These are phyloP conservation scores for Drosophila ustulata DNA, from an alignment of 2,888 invertebrate species.

Conservation along the genomic window DNA sequence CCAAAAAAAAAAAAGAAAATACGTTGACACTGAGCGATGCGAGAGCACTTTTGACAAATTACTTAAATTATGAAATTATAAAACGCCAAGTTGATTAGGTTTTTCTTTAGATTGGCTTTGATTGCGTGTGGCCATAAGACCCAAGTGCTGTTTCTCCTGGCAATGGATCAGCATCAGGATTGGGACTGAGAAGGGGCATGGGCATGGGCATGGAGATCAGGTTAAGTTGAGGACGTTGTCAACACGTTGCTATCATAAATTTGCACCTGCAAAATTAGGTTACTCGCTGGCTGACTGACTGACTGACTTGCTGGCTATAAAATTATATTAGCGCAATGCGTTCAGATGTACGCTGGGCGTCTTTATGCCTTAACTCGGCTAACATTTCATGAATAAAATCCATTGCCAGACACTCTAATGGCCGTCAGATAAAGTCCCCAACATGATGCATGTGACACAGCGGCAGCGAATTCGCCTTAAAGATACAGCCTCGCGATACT, in stretches of 20 bases:
- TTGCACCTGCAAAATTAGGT: conserved; percentile 64
- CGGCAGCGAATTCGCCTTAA: conserved; percentile 1
- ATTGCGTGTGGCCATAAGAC: conserved; percentile 43
- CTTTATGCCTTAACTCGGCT: conserved; percentile 46
- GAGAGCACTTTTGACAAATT: conserved; percentile 53
- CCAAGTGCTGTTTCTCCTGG: conserved; percentile 8
- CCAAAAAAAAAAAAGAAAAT: neutral
- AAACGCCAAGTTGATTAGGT: conserved; percentile 68
- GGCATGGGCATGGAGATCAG: neutral
- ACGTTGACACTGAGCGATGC: conserved; percentile 29
- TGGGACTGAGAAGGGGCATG: neutral
- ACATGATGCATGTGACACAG: conserved; percentile 34
- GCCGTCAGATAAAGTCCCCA: conserved; percentile 49
- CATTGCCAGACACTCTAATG: conserved; percentile 56
- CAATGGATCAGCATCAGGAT: conserved; percentile 8
- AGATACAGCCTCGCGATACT: neutral
- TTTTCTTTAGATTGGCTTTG: conserved; percentile 52
- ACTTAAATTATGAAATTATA: conserved; percentile 71
- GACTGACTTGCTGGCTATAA: conserved; percentile 43
- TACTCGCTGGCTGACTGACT: conserved; percentile 33
- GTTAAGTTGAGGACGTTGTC: conserved; percentile 43
- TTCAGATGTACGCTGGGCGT: conserved; percentile 25
- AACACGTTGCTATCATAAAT: conserved; percentile 73
- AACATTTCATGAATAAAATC: conserved; percentile 54
- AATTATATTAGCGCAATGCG: conserved; percentile 67